These are phyloP conservation scores for Operophtera brumata DNA, from an alignment of 2,888 invertebrate genomes.

Conservation along the genomic window DNA sequence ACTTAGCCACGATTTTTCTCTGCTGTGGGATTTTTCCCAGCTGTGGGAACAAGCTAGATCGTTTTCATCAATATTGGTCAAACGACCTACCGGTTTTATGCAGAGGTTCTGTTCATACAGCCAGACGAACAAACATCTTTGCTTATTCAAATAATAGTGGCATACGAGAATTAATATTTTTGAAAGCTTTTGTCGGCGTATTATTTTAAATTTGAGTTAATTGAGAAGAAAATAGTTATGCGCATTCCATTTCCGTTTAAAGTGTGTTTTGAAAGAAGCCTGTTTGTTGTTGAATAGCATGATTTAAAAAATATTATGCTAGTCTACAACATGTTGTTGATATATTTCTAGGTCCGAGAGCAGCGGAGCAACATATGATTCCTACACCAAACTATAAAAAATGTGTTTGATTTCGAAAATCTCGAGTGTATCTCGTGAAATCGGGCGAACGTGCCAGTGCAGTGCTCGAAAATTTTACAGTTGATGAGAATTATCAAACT, in stretches of 20 bases:
- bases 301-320: conserved; percentile 40
- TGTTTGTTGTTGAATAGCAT: conserved; percentile 51
- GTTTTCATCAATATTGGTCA: too few species aligned
- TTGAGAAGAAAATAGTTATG: conserved; percentile 30
- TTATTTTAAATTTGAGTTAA: too few species aligned
- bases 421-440: conserved; percentile 55
- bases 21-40: too few species aligned
- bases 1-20: too few species aligned
- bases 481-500: conserved; percentile 71
- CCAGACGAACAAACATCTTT: too few species aligned
- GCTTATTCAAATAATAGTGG: too few species aligned
- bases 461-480: conserved; percentile 58
- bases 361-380: conserved; percentile 55
- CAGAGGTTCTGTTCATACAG: too few species aligned
- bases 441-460: conserved; percentile 70
- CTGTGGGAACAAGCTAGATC: too few species aligned
- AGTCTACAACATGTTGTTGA: conserved; percentile 46
- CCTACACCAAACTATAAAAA: conserved; percentile 63
- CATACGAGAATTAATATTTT: too few species aligned
- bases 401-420: conserved; percentile 73
- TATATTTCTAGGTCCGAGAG: conserved; percentile 60
- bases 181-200: too few species aligned
- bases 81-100: too few species aligned
- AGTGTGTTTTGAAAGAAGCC: conserved; percentile 10
- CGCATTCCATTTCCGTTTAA: conserved; percentile 61